These are phyloP conservation scores for Arctocebus calabarensis DNA, from an alignment of 2,797 vertebrate species.

Conservation along the genomic window DNA sequence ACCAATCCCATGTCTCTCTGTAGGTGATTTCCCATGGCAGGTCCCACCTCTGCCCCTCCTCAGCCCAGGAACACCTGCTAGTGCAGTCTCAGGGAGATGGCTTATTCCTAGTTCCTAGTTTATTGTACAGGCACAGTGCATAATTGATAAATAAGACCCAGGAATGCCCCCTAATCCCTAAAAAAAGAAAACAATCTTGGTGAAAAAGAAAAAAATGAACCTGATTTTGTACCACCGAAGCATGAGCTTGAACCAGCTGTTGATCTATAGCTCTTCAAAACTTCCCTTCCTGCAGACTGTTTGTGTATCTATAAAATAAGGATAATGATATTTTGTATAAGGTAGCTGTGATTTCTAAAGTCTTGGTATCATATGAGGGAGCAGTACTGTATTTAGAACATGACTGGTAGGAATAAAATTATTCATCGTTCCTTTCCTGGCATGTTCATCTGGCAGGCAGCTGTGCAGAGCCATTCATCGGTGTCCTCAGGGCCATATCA, in stretches of 20 bases:
- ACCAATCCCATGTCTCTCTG: neutral
- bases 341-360: neutral
- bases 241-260: neutral
- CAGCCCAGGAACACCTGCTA: accelerated
- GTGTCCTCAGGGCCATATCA: accelerated
- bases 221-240: neutral
- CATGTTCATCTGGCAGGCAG: neutral
- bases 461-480: neutral
- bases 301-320: neutral
- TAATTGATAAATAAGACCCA: neutral
- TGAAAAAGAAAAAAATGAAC: neutral
- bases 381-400: neutral
- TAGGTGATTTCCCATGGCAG: no score
- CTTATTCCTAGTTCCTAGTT: neutral
- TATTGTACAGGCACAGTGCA: neutral
- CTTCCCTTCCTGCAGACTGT: neutral
- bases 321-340: neutral
- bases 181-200: neutral
- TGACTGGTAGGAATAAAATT: neutral
- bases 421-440: neutral
- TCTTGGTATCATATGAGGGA: neutral
- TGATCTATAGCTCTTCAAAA: neutral
- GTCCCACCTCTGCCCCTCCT: no score
- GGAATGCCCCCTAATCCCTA: accelerated
- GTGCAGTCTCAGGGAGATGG: accelerated